A percentile compares a stretch with the other conserved stretches of the same genome.
Conservation (phyloP, 2,797 vertebrate genomes). For the Monodelphis domestica region DNA sequence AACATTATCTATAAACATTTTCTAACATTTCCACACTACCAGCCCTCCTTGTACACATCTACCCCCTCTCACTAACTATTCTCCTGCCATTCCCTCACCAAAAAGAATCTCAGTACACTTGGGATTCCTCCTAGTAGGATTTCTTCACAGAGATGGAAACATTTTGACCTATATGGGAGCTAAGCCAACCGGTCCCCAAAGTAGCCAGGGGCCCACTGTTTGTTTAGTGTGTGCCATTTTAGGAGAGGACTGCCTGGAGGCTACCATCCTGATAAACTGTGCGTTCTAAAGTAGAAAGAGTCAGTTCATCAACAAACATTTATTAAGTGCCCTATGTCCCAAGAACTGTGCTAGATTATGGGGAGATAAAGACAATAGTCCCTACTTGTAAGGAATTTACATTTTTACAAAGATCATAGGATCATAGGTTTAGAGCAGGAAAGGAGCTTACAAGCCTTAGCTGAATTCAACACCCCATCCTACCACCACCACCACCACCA, state of each 20-base stretch:
- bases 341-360: not conserved
- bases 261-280: not conserved
- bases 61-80: not conserved
- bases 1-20: conserved; percentile 10
- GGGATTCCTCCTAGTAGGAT: not conserved
- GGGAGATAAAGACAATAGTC: not conserved
- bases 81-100: not conserved
- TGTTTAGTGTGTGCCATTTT: not conserved
- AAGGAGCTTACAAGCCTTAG: not conserved
- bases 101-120: not conserved
- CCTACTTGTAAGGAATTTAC: not conserved
- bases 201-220: not conserved
- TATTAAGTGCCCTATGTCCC: not conserved
- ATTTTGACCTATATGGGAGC: too few species aligned
- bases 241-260: not conserved
- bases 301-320: not conserved
- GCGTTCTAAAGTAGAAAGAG: not conserved
- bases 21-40: not conserved
- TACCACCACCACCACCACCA: too few species aligned
- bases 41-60: not conserved
- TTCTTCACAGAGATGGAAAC: not conserved
- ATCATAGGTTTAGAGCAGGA: not conserved
- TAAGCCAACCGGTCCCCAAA: not conserved
- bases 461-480: not conserved
- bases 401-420: not conserved